A percentile compares a stretch with the other conserved stretches of the same genome.
These are phyloP conservation scores for Pangasius sanitwongsei DNA, from an alignment of 2,797 vertebrate genomes.

Conservation along the genomic window DNA sequence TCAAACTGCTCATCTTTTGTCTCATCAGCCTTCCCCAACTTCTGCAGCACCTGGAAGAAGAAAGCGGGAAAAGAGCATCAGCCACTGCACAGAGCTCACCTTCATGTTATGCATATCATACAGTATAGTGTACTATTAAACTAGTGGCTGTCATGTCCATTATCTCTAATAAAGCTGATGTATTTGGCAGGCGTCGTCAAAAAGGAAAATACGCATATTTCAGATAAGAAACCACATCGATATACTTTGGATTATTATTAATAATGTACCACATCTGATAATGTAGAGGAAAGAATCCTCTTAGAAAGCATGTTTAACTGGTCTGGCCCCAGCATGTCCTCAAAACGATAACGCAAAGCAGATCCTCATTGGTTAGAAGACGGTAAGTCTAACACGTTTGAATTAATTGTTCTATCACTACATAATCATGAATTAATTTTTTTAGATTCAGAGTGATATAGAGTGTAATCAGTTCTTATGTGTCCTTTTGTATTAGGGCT, in stretches of 20 bases:
- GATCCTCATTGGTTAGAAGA: background rate
- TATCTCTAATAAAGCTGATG: background rate
- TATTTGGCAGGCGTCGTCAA: background rate
- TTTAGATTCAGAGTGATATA: background rate
- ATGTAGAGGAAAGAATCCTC: constrained; percentile 2
- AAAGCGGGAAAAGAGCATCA: background rate
- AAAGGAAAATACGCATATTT: background rate
- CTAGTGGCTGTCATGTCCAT: background rate
- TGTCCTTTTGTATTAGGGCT: background rate
- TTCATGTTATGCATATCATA: background rate
- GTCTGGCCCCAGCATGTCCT: background rate
- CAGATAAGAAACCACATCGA: background rate
- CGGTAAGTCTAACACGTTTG: background rate
- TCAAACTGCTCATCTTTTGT: constrained; percentile 99
- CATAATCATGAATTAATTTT: background rate
- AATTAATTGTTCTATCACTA: background rate
- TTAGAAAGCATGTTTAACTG: constrained; percentile 2
- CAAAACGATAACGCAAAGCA: background rate
- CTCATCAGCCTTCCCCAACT: constrained; percentile 96
- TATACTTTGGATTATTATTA: background rate
- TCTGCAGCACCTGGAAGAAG: constrained; percentile 85
- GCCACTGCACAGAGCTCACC: background rate
- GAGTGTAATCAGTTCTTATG: background rate
- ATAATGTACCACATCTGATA: background rate
- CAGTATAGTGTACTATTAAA: background rate